Percentiles rank a stretch among this genome's conserved stretches.
Conservation (phyloP, 1,140 invertebrate genomes). For the Gryllus bimaculatus region DNA sequence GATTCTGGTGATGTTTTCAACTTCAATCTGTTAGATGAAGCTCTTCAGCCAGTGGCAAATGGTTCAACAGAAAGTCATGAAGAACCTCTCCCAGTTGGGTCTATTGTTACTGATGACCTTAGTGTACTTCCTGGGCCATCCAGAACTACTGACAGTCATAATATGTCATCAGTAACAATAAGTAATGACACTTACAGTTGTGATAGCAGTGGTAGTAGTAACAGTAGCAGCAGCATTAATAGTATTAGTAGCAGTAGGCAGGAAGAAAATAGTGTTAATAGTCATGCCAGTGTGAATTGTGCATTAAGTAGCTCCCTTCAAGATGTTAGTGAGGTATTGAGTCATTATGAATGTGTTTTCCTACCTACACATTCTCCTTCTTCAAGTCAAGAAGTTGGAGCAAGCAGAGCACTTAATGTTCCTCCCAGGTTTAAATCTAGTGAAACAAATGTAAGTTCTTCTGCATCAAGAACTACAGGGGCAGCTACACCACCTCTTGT, state of each 20-base stretch:
- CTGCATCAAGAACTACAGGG: neutral
- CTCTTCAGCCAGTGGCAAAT: slow-evolving; percentile 4
- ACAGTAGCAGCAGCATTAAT: neutral
- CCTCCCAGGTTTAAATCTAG: neutral
- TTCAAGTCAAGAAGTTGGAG: neutral
- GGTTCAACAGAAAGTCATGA: no score
- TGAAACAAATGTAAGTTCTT: neutral
- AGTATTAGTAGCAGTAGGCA: neutral
- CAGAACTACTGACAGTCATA: no score
- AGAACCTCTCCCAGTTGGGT: no score
- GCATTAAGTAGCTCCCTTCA: neutral
- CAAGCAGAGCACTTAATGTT: no score
- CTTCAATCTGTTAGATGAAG: slow-evolving; percentile 22
- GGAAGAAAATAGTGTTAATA: neutral
- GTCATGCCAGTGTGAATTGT: neutral
- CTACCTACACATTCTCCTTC: slow-evolving; percentile 18
- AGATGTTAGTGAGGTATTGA: neutral
- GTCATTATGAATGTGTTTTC: slow-evolving; percentile 25
- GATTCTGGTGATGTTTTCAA: slow-evolving; percentile 20
- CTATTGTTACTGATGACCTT: no score
- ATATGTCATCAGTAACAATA: no score
- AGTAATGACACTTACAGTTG: no score
- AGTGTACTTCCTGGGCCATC: no score
- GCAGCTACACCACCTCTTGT: neutral
- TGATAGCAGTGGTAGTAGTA: neutral